Evolutionary conservation across 2,888 invertebrate species (phyloP).

Genomic region (Lamproptera curius): DNA sequence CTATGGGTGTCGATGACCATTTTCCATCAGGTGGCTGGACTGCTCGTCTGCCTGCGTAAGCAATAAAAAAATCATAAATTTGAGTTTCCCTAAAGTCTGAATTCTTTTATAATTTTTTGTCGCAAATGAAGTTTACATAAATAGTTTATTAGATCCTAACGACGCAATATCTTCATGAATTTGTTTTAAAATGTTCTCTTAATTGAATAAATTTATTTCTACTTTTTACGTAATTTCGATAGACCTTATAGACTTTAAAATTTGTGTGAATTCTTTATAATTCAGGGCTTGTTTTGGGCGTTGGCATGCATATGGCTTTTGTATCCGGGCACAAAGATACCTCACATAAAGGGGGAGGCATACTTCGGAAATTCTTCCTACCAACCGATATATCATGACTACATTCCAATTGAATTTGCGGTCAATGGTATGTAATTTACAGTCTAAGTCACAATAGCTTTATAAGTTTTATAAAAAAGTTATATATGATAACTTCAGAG

Average conservation of each 20-base stretch:
- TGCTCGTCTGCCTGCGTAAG: no score
- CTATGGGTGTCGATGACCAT: no score
- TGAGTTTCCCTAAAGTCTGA: constrained; percentile 20
- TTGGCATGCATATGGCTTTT: constrained; percentile 84
- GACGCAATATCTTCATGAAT: no score
- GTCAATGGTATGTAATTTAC: constrained; percentile 81
- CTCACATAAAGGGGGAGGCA: constrained; percentile 83
- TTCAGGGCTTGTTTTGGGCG: constrained; percentile 85
- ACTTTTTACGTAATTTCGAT: not conserved
- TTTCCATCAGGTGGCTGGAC: no score
- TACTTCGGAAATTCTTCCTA: constrained; percentile 81
- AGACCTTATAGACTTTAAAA: not conserved
- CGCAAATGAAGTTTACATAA: no score
- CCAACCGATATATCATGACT: constrained; percentile 83
- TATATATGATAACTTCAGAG: no score
- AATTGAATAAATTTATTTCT: no score
- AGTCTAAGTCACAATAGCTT: no score
- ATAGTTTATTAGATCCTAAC: no score
- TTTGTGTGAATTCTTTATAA: constrained; percentile 8
- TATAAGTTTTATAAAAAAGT: no score
- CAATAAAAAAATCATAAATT: no score
- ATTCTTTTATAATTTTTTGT: not conserved
- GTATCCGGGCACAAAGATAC: constrained; percentile 82
- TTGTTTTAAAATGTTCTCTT: no score
- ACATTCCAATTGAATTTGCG: constrained; percentile 86